Percentiles rank a stretch among this genome's conserved stretches.
phyloP scores from a whole-genome alignment of 2,113 vertebrate species.

The Zingel zingel region DNA sequence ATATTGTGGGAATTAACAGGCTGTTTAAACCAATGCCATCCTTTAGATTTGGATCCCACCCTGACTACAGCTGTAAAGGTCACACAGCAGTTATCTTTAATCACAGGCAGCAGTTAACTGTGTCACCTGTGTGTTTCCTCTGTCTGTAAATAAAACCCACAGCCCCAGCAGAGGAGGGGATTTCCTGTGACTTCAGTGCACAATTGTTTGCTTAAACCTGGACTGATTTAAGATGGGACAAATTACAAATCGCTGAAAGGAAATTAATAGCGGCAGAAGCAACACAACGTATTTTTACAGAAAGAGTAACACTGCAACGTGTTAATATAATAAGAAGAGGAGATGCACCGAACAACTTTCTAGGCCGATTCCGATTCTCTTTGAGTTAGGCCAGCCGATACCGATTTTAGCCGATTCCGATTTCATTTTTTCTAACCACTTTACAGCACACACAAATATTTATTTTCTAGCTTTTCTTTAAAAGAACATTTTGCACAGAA shows the following conservation, averaged over 20 bases:
- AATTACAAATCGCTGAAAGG: not conserved
- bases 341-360: too few relatives aligned
- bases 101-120: slow-evolving; percentile 54
- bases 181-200: not conserved
- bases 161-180: not conserved
- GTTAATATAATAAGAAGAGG: not conserved
- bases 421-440: too few relatives aligned
- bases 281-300: not conserved
- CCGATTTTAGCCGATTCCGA: too few relatives aligned
- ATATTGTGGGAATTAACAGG: slow-evolving; percentile 78
- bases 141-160: slow-evolving; percentile 5
- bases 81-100: slow-evolving; percentile 73
- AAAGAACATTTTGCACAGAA: too few relatives aligned
- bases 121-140: slow-evolving; percentile 64
- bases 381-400: too few relatives aligned
- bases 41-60: slow-evolving; percentile 47
- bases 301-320: not conserved
- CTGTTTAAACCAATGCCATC: slow-evolving; percentile 73
- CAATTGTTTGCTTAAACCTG: slow-evolving; percentile 9
- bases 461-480: too few relatives aligned
- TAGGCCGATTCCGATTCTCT: too few relatives aligned
- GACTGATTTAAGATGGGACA: not conserved
- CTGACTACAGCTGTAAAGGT: slow-evolving; percentile 67
- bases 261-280: not conserved
- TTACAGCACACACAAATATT: too few relatives aligned